A percentile compares a stretch with the other conserved stretches of the same genome.
phyloP scores from a whole-genome alignment of 2,797 vertebrate species.

The Rhyacichthys aspro region DNA sequence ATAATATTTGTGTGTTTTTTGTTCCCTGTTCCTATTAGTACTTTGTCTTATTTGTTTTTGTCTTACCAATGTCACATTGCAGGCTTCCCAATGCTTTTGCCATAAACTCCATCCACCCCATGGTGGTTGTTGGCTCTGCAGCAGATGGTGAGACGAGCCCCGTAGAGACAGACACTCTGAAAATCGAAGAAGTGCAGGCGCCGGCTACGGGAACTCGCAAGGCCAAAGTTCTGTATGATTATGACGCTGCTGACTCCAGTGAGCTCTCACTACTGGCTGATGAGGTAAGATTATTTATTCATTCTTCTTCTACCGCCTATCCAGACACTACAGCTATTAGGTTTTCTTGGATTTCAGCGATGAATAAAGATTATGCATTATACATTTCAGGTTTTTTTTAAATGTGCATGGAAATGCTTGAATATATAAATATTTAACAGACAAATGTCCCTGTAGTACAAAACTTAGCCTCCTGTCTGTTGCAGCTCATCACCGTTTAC shows the following conservation, averaged over 20 bases:
- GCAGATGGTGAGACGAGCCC: constrained; percentile 67
- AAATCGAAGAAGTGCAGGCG: constrained; percentile 87
- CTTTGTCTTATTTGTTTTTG: no score
- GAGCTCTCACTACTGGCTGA: constrained; percentile 92
- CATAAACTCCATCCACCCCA: constrained; percentile 77
- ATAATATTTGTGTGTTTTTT: no score
- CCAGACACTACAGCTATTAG: no score
- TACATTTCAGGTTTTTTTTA: no score
- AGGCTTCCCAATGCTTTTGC: constrained; percentile 89
- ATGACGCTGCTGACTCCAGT: constrained; percentile 90
- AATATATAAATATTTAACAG: no score
- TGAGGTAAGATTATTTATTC: constrained; percentile 81
- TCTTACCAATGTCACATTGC: neutral
- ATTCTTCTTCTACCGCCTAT: no score
- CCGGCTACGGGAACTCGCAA: constrained; percentile 90
- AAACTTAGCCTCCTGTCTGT: constrained; percentile 19
- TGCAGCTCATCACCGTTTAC: constrained; percentile 94
- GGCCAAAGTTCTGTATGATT: constrained; percentile 93
- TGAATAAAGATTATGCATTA: no score
- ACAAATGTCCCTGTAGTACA: no score
- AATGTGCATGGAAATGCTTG: no score
- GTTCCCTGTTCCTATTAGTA: no score
- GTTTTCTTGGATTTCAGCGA: no score
- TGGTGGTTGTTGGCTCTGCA: constrained; percentile 66
- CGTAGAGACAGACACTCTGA: constrained; percentile 78